Evolutionary conservation across 2,797 vertebrate species (phyloP), one percentile per base, ranked within the genome.

Genomic region (Emydoidea blandingii): DNA sequence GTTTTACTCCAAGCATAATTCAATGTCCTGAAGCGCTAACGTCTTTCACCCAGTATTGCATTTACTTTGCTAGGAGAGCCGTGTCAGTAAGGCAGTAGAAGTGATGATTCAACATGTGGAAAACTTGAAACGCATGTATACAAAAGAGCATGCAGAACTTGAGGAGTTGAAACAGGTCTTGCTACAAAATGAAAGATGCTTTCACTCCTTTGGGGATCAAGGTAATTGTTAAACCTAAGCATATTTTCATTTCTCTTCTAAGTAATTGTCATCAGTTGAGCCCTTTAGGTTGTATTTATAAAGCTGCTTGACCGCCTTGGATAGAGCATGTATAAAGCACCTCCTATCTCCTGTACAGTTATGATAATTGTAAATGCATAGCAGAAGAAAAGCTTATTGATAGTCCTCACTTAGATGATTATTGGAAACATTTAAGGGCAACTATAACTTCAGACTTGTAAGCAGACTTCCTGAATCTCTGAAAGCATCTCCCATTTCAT

Each of bases 31-130:
- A 47, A 81, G 21, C 37, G 56, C 7, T 5, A 25, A 2, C n/a
- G 65, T 12, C 12, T 47, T 21, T 84, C 27, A 11, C n/a, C 14
- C 50, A 1, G 16, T 29, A 27, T 41, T 80, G 18, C 31, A 5
- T 44, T 85, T 11, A 0, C 15, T 68, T 23, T 74, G 2, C 59
- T 95, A 99, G 99, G 99, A 99, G 97, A 99, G 98, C 89, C 98
- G 99, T 14, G 99, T 99, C 81, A 99, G 99, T 86, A 99, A 99
- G 96, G 99, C 99, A 0, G 99, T 99, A 94, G 99, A 99, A 97
- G 99, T 99, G 87, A 99, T 99, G 99, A 99, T 99, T 95, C 99
- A 99, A 93, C 99, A 99, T 0, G 99, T 99, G 83, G 99, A 99
- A 97, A 99, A 99, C 97, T 96, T 99, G 98, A 99, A 99, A 97